Base-by-base conservation (phyloP, 2,113 vertebrate species). In the Channa maculata region DNA sequence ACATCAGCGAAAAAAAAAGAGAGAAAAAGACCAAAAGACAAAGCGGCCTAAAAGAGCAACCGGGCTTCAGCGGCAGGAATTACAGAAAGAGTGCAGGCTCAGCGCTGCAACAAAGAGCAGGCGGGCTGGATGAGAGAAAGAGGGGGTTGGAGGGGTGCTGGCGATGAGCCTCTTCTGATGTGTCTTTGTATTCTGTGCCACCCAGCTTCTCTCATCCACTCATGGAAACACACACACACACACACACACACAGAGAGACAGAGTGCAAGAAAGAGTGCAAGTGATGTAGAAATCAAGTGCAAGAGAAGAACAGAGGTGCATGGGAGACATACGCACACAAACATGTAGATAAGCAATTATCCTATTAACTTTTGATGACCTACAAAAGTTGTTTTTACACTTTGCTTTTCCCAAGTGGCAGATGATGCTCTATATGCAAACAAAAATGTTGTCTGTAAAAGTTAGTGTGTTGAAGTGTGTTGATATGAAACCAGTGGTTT, bases 1-100 rank as follows among this genome's bases (percentile, higher is more conserved):
- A 93, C 94, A 93, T 94, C 93, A 94, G 92, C 91, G 81, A n/a
- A 89, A 91, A 92, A 83, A 73, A 84, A 67, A 70, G 60, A 71
- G 10, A 63, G 52, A 45, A 82, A 83, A 80, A 84, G 81, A 85
- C 72, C 49, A 73, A 89, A 88, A 88, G 85, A 87, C 54, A 76
- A 87, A 86, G 73, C 77, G 80, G 86, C 85, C 90, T 89, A 84
- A 90, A 92, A 90, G 91, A 90, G 86, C 79, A 88, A 70, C 83
- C 81, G 84, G 87, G 82, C 84, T 84, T 79, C 71, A 50, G 81
- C 78, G 33, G 87, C 89, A 69, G 73, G 71, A 89, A 50, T 82
- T 77, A 70, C 82, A 67, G 83, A 78, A 80, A 80, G 89, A 92
- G 88, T 93, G 89, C 86, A 80, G 82, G 88, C 92, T 94, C 91